Conservation (phyloP, 2,888 invertebrate species). For the Taenaris catops region DNA sequence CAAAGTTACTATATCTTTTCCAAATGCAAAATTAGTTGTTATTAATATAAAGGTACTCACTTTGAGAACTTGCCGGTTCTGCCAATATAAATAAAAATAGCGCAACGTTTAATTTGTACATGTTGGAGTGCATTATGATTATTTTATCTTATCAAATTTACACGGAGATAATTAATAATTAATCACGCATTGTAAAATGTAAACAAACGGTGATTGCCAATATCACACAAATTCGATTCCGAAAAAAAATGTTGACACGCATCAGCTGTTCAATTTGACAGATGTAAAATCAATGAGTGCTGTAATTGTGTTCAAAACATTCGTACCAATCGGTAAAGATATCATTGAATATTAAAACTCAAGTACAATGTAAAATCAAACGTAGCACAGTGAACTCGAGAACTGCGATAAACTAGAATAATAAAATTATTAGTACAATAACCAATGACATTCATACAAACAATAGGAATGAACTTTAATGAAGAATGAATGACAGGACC, state of each 20-base stretch:
- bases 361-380: slow-evolving; percentile 1
- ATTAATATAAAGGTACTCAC: too few species aligned
- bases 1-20: too few species aligned
- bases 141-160: slow-evolving; percentile 1
- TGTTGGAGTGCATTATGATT: slow-evolving; percentile 4
- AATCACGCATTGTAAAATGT: not conserved
- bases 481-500: too few species aligned
- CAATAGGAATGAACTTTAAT: slow-evolving; percentile 17
- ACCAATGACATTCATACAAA: slow-evolving; percentile 4
- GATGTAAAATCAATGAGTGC: slow-evolving; percentile 17
- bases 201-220: slow-evolving; percentile 3
- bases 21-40: too few species aligned
- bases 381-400: slow-evolving; percentile 14
- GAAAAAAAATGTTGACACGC: slow-evolving; percentile 12
- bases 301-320: not conserved
- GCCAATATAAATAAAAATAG: slow-evolving; percentile 9
- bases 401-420: slow-evolving; percentile 8
- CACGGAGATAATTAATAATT: too few species aligned
- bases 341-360: slow-evolving; percentile 2
- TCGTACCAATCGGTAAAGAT: not conserved
- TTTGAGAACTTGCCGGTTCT: slow-evolving; percentile 17
- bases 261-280: slow-evolving; percentile 39
- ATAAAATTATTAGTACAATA: slow-evolving; percentile 6
- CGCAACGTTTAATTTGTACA: slow-evolving; percentile 7
- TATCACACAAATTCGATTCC: not conserved